Evolutionary conservation across 2,797 vertebrate species (phyloP).

Genomic region (Hippocampus kuda): DNA sequence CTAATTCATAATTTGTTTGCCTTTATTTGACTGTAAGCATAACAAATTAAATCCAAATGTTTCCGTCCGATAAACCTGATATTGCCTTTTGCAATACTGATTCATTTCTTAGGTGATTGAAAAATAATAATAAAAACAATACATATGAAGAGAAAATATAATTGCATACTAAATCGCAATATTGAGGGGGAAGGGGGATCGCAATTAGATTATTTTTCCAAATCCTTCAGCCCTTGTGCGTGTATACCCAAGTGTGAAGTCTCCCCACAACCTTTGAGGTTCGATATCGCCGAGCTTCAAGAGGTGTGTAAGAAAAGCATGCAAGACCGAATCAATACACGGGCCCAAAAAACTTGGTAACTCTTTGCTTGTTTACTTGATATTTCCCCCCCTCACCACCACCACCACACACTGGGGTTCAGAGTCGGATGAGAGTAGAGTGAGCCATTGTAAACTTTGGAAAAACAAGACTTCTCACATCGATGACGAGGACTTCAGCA

Average conservation of each 20-base stretch:
- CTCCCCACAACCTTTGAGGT: neutral
- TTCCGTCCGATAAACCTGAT: too few species aligned
- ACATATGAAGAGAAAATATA: too few species aligned
- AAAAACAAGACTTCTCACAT: constrained; percentile 51
- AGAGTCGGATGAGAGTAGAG: constrained; percentile 48
- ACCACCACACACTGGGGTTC: neutral
- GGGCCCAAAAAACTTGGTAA: neutral
- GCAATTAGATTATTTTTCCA: too few species aligned
- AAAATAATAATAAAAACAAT: too few species aligned
- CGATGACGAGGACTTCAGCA: constrained; percentile 33
- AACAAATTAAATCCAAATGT: too few species aligned
- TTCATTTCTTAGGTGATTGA: too few species aligned
- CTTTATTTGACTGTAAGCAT: too few species aligned
- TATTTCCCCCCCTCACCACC: constrained; percentile 23
- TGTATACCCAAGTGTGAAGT: neutral
- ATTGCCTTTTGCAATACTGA: too few species aligned
- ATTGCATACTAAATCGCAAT: too few species aligned
- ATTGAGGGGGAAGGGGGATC: neutral
- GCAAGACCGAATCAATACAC: constrained; percentile 1
- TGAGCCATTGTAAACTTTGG: constrained; percentile 60
- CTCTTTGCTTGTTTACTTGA: constrained; percentile 6
- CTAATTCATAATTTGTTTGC: too few species aligned
- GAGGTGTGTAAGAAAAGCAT: neutral
- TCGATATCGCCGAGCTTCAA: neutral
- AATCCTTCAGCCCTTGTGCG: neutral